Conservation (phyloP, 2,113 vertebrate species). For the Oryzias curvinotus region DNA sequence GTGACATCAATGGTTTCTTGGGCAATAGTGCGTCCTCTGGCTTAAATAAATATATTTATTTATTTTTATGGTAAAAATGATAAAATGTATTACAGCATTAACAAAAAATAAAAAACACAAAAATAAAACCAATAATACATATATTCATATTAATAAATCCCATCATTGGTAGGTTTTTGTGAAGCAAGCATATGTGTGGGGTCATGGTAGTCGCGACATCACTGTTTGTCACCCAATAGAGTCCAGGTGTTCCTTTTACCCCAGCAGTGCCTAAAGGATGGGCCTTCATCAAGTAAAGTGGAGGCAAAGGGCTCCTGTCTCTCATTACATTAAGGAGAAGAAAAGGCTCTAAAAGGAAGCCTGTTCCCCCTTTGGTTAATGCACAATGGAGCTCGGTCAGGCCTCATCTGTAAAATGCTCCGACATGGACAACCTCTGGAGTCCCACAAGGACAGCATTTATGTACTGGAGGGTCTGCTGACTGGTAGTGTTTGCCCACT, state of each 20-base stretch:
- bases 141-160: too few relatives aligned
- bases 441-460: slow-evolving; percentile 22
- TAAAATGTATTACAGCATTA: too few relatives aligned
- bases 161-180: too few relatives aligned
- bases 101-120: too few relatives aligned
- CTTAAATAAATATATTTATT: too few relatives aligned
- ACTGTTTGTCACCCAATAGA: slow-evolving; percentile 53
- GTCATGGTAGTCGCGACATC: slow-evolving; percentile 25
- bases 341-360: slow-evolving; percentile 37
- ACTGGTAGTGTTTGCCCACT: slow-evolving; percentile 6
- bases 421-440: slow-evolving; percentile 22
- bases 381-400: slow-evolving; percentile 29
- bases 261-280: slow-evolving; percentile 57
- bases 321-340: slow-evolving; percentile 72
- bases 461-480: slow-evolving; percentile 15
- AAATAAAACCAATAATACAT: too few relatives aligned
- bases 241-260: slow-evolving; percentile 67
- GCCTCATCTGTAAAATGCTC: slow-evolving; percentile 46
- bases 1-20: background rate
- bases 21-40: too few relatives aligned
- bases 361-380: slow-evolving; percentile 36
- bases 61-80: too few relatives aligned
- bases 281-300: slow-evolving; percentile 73
- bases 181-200: background rate
- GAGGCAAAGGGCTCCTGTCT: slow-evolving; percentile 48